Evolutionary conservation across 2,888 invertebrate species (phyloP), one percentile per base, ranked within the genome.

Genomic region (Dorcus parallelipipedus): DNA sequence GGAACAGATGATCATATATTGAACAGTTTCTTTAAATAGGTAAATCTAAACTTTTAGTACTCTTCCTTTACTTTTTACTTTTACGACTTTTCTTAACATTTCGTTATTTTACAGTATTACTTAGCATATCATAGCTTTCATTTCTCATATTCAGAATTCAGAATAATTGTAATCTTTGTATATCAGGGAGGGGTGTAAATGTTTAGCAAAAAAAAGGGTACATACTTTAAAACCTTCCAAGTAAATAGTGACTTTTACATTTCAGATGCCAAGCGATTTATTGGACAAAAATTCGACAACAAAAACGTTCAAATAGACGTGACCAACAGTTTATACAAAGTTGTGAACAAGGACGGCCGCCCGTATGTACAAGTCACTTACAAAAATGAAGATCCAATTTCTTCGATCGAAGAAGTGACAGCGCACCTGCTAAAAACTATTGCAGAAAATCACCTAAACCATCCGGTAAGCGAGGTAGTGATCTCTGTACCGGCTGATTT

Each of bases 401-500:
- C 59, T 52, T 58, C 57, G 33, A 66, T 68, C 0, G 62, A 66
- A 54, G 63, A 67, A 48, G 59, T 69, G 7, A 64, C 67, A 52
- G 59, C 66, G 2, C 58, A 58, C 42, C 47, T 69, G 26, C 57
- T 70, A 9, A 47, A 66, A 51, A 39, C 43, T 9, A 49, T 58
- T 20, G 64, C 62, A 7, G 63, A 65, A 51, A 43, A 41, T 17
- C 57, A 62, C 33, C 45, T 68, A 4, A 62, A 61, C 2, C 9
- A 57, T 9, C 38, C 14, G 6, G 60, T 69, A 3, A 59, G 38
- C 14, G 66, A 63, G 49, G 69, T 64, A 17, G 67, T 69, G n/a
- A 63, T 70, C 38, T 69, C 71, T 2, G 70, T 71, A n/a, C 71
- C 71, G 2, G 70, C 71, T 1, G 66, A 68, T 60, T 71, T 71